Evolutionary conservation across 2,113 vertebrate species (phyloP).

Genomic region (Paratilapia polleni): DNA sequence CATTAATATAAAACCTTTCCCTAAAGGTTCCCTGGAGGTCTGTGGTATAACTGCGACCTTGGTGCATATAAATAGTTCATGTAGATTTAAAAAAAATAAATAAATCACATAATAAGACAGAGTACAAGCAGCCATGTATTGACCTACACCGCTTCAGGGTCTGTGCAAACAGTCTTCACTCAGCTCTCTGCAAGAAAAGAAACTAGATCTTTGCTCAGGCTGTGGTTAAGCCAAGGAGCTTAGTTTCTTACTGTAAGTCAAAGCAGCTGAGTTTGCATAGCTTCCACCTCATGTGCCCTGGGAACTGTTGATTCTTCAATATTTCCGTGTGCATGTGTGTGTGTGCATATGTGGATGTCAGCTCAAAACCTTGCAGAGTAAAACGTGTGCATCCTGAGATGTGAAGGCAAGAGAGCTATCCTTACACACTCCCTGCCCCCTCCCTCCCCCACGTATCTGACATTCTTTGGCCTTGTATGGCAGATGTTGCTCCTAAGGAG

Average conservation of each 20-base stretch:
- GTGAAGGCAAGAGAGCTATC: slow-evolving; percentile 18
- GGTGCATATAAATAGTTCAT: not conserved
- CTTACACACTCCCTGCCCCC: slow-evolving; percentile 33
- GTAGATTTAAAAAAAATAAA: not conserved
- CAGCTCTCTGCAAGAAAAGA: slow-evolving; percentile 42
- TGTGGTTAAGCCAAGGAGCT: slow-evolving; percentile 56
- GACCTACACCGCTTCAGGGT: not conserved
- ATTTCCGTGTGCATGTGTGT: slow-evolving; percentile 24
- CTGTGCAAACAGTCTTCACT: slow-evolving; percentile 25
- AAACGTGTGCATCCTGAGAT: slow-evolving; percentile 12
- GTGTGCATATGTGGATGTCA: not conserved
- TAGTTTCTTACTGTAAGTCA: slow-evolving; percentile 60
- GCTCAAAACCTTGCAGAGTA: not conserved
- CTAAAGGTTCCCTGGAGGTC: not conserved
- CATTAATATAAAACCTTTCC: not conserved
- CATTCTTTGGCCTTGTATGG: slow-evolving; percentile 79
- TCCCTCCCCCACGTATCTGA: slow-evolving; percentile 59
- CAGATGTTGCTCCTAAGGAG: slow-evolving; percentile 48
- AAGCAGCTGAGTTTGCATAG: slow-evolving; percentile 70
- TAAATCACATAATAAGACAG: not conserved
- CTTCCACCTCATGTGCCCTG: slow-evolving; percentile 50
- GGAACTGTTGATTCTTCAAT: slow-evolving; percentile 68
- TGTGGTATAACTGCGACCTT: not conserved
- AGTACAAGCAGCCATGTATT: slow-evolving; percentile 1
- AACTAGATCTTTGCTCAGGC: slow-evolving; percentile 49